A percentile compares a stretch with the other conserved stretches of the same genome.
phyloP scores from a whole-genome alignment of 2,797 vertebrate genomes.

The Sternotherus odoratus region DNA sequence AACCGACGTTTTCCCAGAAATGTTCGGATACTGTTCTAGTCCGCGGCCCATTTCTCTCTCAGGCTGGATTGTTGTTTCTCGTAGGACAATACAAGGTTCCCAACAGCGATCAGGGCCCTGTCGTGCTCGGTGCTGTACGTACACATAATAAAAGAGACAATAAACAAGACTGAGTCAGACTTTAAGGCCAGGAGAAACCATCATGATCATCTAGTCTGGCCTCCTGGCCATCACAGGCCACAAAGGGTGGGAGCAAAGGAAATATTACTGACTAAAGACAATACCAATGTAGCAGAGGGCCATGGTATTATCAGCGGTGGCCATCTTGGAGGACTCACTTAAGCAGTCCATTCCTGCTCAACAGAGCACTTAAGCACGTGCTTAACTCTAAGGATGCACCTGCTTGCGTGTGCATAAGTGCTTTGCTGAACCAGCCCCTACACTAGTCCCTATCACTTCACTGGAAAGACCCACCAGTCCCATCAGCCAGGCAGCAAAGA shows the following conservation, averaged over 20 bases:
- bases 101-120: rapidly evolving
- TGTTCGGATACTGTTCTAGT: not conserved
- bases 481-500: not conserved
- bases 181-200: not conserved
- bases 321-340: not conserved
- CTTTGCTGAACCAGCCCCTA: not conserved
- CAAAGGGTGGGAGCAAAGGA: too few relatives aligned
- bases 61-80: not conserved
- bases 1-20: not conserved
- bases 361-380: not conserved
- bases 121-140: not conserved
- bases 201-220: not conserved
- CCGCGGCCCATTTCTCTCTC: not conserved
- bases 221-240: not conserved
- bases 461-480: not conserved
- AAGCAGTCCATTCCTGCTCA: not conserved
- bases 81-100: not conserved
- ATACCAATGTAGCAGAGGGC: not conserved
- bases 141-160: not conserved
- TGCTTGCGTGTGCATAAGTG: not conserved
- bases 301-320: not conserved
- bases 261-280: not conserved
- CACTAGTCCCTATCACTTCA: not conserved
- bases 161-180: not conserved
- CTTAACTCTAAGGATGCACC: not conserved